These are phyloP conservation scores for Peromyscus eremicus DNA, from an alignment of 2,797 vertebrate genomes.

Conservation along the genomic window DNA sequence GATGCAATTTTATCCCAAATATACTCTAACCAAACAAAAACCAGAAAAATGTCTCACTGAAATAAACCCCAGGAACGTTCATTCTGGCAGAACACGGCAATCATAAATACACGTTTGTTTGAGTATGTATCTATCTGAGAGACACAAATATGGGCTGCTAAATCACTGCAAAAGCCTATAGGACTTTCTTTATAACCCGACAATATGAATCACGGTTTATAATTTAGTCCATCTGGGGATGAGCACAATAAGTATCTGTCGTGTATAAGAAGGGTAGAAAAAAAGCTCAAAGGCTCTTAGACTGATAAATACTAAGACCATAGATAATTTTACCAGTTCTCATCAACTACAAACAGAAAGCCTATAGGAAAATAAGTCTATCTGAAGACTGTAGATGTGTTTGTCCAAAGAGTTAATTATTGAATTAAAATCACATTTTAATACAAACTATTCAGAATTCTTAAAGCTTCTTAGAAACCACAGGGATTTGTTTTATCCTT, in stretches of 20 bases:
- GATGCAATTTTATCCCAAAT: conserved; percentile 48
- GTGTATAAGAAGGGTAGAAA: conserved; percentile 69
- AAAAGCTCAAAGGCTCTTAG: conserved; percentile 80
- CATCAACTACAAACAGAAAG: conserved; percentile 83
- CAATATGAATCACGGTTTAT: conserved; percentile 33
- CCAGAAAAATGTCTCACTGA: conserved; percentile 51
- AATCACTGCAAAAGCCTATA: conserved; percentile 60
- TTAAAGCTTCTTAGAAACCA: conserved; percentile 21
- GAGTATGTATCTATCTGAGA: neutral
- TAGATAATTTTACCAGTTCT: conserved; percentile 83
- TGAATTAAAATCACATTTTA: conserved; percentile 64
- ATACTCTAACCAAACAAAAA: conserved; percentile 68
- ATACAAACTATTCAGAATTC: conserved; percentile 74
- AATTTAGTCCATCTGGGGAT: conserved; percentile 56
- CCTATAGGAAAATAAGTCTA: conserved; percentile 70
- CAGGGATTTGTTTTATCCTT: conserved; percentile 78
- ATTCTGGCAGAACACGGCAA: conserved; percentile 45
- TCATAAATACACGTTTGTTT: neutral
- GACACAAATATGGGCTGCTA: conserved; percentile 41
- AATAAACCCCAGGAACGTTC: conserved; percentile 54
- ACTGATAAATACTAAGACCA: conserved; percentile 83
- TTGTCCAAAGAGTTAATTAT: conserved; percentile 75
- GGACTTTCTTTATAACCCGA: conserved; percentile 35
- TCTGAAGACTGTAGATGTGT: conserved; percentile 62
- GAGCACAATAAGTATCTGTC: conserved; percentile 70